These are phyloP conservation scores for Oligia strigilis DNA, from an alignment of 2,888 invertebrate species.

Conservation along the genomic window DNA sequence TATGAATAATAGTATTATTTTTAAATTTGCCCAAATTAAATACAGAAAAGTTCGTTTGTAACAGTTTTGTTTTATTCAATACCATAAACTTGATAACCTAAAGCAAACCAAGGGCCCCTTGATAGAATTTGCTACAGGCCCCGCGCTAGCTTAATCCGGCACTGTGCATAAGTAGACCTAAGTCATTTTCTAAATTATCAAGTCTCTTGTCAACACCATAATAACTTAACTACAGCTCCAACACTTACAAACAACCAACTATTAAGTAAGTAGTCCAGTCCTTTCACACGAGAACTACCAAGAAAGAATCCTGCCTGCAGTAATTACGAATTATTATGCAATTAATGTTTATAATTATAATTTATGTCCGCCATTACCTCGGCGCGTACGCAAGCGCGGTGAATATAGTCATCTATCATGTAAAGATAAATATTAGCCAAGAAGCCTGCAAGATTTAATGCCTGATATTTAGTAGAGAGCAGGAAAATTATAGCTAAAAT, in stretches of 20 bases:
- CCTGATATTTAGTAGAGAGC: constrained; percentile 51
- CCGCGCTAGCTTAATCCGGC: too few species aligned
- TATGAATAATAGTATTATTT: too few species aligned
- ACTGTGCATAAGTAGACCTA: not conserved
- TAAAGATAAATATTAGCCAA: constrained; percentile 62
- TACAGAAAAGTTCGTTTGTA: too few species aligned
- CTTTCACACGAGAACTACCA: constrained; percentile 46
- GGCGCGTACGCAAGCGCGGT: constrained; percentile 34
- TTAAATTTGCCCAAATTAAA: too few species aligned
- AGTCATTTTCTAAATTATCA: constrained; percentile 1
- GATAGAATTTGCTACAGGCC: too few species aligned
- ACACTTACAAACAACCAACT: constrained; percentile 11
- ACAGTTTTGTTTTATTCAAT: too few species aligned
- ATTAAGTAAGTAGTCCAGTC: not conserved
- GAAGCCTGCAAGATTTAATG: constrained; percentile 53
- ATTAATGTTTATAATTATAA: constrained; percentile 67
- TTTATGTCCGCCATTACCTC: constrained; percentile 60
- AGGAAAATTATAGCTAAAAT: constrained; percentile 58
- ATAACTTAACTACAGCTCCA: constrained; percentile 2
- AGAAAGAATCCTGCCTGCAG: constrained; percentile 49
- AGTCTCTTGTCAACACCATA: constrained; percentile 19
- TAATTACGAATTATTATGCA: constrained; percentile 66
- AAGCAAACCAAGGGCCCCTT: too few species aligned
- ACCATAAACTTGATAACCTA: too few species aligned
- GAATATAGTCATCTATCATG: constrained; percentile 64